Evolutionary conservation across 2,888 invertebrate genomes (phyloP).

Genomic region (Conomelus anceps): DNA sequence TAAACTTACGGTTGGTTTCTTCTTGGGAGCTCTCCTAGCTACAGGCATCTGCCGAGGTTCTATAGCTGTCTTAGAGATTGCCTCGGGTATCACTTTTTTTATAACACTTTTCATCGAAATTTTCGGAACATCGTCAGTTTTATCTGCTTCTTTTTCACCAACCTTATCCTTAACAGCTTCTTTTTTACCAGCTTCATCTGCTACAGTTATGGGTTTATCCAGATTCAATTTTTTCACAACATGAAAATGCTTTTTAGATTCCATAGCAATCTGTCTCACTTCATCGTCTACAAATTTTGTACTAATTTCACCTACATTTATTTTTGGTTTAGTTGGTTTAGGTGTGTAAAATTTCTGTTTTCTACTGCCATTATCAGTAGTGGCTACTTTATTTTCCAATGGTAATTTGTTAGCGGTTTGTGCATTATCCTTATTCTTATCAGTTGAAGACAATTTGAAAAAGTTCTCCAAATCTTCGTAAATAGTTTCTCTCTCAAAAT

Average conservation of each 20-base stretch:
- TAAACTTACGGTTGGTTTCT: slow-evolving; percentile 25
- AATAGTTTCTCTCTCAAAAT: slow-evolving; percentile 21
- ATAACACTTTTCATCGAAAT: background rate
- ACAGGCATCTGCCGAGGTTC: slow-evolving; percentile 12
- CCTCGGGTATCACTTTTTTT: background rate
- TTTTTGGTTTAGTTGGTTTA: background rate
- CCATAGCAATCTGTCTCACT: background rate
- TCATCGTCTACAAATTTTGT: background rate
- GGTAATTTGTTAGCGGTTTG: background rate
- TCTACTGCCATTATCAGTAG: background rate
- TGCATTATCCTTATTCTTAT: background rate
- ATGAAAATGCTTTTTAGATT: background rate
- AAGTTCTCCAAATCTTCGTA: slow-evolving; percentile 25
- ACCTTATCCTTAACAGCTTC: background rate
- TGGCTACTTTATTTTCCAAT: background rate
- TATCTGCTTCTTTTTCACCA: background rate
- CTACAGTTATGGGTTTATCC: background rate
- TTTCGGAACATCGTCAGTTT: background rate
- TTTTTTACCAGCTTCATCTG: background rate
- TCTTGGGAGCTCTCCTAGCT: slow-evolving; percentile 24
- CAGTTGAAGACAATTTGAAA: background rate
- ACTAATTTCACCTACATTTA: background rate
- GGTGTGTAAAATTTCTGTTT: background rate
- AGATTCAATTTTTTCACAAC: background rate
- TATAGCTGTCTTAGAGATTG: background rate